phyloP scores from a whole-genome alignment of 2,888 invertebrate species.

The Stegophylla sp. region DNA sequence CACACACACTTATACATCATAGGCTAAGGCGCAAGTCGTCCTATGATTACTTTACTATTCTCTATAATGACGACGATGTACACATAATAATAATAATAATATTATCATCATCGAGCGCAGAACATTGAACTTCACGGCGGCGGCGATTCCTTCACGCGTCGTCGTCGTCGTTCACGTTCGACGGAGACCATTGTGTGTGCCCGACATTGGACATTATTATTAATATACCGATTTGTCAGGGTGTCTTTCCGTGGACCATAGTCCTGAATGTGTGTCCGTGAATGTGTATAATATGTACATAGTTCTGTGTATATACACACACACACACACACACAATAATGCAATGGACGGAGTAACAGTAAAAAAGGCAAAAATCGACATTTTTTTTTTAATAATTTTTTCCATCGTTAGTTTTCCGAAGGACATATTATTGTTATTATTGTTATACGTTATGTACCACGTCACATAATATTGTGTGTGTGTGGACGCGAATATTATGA shows the following conservation, averaged over 20 bases:
- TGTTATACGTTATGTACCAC: too few relatives aligned
- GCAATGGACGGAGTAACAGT: background rate
- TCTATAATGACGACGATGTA: background rate
- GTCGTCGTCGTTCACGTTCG: background rate
- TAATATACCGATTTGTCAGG: constrained; percentile 56
- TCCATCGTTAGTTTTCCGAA: background rate
- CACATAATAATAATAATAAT: constrained; percentile 14
- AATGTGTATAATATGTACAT: background rate
- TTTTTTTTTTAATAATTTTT: too few relatives aligned
- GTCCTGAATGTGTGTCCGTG: background rate
- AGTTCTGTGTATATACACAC: background rate
- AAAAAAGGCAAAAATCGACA: background rate
- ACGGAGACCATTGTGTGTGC: constrained; percentile 33
- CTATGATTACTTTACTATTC: background rate
- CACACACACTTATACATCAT: too few relatives aligned
- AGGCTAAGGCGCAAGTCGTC: background rate
- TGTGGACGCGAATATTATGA: too few relatives aligned
- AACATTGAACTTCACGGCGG: constrained; percentile 44
- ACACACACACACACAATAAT: too few relatives aligned
- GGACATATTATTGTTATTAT: background rate
- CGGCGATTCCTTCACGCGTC: constrained; percentile 8
- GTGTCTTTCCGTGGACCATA: constrained; percentile 13
- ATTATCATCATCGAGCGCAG: constrained; percentile 27
- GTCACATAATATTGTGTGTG: too few relatives aligned
- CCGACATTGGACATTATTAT: constrained; percentile 17